Evolutionary conservation across 2,797 vertebrate genomes (phyloP).

Genomic region (Muscicapa comitata): DNA sequence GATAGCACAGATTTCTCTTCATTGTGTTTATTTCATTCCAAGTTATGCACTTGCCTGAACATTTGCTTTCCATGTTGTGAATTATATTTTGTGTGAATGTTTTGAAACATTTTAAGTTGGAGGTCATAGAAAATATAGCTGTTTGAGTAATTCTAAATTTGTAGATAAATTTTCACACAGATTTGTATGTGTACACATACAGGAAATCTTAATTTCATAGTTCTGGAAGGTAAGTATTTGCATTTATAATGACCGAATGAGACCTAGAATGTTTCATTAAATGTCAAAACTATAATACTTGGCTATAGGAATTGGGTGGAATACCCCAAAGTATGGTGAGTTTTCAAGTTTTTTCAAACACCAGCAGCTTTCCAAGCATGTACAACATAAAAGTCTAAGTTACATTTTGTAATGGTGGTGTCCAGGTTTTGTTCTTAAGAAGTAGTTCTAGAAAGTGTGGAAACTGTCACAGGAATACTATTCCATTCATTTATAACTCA

Average conservation of each 20-base stretch:
- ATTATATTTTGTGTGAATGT: background rate
- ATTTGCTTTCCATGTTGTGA: background rate
- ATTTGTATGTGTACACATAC: background rate
- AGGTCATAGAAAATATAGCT: background rate
- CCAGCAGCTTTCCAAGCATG: background rate
- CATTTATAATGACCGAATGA: background rate
- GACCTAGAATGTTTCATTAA: background rate
- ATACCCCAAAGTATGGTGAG: background rate
- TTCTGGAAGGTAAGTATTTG: background rate
- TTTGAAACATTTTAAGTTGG: background rate
- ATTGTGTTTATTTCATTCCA: background rate
- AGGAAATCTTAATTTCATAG: background rate
- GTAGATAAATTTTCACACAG: background rate
- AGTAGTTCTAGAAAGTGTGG: background rate
- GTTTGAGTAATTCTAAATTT: background rate
- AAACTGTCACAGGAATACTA: background rate
- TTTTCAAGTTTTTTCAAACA: background rate
- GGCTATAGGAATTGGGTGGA: background rate
- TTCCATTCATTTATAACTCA: background rate
- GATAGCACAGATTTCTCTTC: background rate
- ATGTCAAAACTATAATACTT: background rate
- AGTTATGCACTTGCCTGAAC: background rate
- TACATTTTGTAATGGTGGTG: background rate
- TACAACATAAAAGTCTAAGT: background rate
- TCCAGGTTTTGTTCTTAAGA: background rate